phyloP scores from a whole-genome alignment of 2,797 vertebrate genomes.

The Rhinichthys osculus region DNA sequence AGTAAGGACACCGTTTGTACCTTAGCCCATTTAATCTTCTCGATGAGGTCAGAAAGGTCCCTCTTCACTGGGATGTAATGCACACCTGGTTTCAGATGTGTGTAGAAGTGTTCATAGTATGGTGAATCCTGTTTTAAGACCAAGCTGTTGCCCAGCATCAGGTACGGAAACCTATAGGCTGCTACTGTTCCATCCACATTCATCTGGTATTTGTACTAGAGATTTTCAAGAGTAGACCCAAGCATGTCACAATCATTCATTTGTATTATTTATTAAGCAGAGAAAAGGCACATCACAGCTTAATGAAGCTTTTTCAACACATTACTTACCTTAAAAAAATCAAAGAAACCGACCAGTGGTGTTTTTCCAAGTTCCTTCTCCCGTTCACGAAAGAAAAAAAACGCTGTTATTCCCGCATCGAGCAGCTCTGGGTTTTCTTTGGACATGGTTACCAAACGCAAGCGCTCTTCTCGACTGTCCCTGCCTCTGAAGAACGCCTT shows the following conservation, averaged over 20 bases:
- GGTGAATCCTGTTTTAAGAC: slow-evolving; percentile 91
- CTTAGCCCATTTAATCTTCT: slow-evolving; percentile 90
- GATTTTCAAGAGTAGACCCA: background rate
- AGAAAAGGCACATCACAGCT: background rate
- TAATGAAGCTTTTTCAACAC: background rate
- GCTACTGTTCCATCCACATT: slow-evolving; percentile 93
- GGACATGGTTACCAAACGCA: slow-evolving; percentile 85
- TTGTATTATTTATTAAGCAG: background rate
- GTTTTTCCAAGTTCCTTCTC: slow-evolving; percentile 88
- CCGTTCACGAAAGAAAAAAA: slow-evolving; percentile 93
- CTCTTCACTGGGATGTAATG: slow-evolving; percentile 88
- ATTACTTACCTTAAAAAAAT: slow-evolving; percentile 91
- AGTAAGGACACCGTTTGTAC: slow-evolving; percentile 61
- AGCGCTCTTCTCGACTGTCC: slow-evolving; percentile 91
- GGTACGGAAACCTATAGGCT: slow-evolving; percentile 91
- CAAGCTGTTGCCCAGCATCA: slow-evolving; percentile 91
- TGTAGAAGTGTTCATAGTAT: slow-evolving; percentile 93
- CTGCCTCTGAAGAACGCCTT: slow-evolving; percentile 90
- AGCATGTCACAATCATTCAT: background rate
- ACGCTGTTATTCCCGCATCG: slow-evolving; percentile 93
- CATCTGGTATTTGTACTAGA: slow-evolving; percentile 92
- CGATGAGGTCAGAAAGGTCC: slow-evolving; percentile 86
- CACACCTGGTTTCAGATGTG: slow-evolving; percentile 78
- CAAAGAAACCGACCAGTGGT: slow-evolving; percentile 90
- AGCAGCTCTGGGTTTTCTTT: slow-evolving; percentile 85